Percentiles rank a stretch among this genome's conserved stretches.
Evolutionary conservation across 2,888 invertebrate species (phyloP).

Genomic region (Fragum whitleyi): DNA sequence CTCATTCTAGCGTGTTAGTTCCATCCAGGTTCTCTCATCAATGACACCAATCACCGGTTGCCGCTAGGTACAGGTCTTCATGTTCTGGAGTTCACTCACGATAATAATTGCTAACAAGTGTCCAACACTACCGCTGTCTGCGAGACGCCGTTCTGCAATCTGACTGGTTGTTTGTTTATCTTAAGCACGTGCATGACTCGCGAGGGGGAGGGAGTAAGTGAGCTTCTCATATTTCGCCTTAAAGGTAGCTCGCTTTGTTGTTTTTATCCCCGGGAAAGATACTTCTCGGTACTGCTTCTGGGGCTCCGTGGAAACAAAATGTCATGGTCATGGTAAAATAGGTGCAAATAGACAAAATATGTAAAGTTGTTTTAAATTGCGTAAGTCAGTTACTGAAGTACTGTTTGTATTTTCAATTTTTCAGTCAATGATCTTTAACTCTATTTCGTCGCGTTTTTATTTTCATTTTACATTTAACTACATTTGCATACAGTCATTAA

Average conservation of each 20-base stretch:
- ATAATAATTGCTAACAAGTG: constrained; percentile 63
- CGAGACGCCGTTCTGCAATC: constrained; percentile 54
- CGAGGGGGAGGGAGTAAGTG: constrained; percentile 56
- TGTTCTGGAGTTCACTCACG: constrained; percentile 52
- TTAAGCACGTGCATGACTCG: constrained; percentile 59
- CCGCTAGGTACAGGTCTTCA: constrained; percentile 57
- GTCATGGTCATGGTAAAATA: too few species aligned
- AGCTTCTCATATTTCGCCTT: constrained; percentile 60
- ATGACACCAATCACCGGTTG: constrained; percentile 57
- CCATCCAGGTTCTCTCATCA: constrained; percentile 58
- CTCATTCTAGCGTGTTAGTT: constrained; percentile 53
- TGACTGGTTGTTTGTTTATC: constrained; percentile 68
- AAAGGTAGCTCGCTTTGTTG: constrained; percentile 27
- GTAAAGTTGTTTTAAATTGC: too few species aligned
- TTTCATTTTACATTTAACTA: too few species aligned
- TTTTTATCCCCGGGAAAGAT: constrained; percentile 34
- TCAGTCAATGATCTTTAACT: too few species aligned
- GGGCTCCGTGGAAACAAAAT: constrained; percentile 13
- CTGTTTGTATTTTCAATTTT: too few species aligned
- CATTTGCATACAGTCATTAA: too few species aligned
- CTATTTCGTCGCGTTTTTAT: too few species aligned
- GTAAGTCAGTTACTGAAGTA: too few species aligned
- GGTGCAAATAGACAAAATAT: too few species aligned
- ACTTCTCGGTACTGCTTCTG: constrained; percentile 15
- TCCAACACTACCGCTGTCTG: constrained; percentile 53